phyloP scores from a whole-genome alignment of 1,140 invertebrate genomes.

The Philaenus spumarius region DNA sequence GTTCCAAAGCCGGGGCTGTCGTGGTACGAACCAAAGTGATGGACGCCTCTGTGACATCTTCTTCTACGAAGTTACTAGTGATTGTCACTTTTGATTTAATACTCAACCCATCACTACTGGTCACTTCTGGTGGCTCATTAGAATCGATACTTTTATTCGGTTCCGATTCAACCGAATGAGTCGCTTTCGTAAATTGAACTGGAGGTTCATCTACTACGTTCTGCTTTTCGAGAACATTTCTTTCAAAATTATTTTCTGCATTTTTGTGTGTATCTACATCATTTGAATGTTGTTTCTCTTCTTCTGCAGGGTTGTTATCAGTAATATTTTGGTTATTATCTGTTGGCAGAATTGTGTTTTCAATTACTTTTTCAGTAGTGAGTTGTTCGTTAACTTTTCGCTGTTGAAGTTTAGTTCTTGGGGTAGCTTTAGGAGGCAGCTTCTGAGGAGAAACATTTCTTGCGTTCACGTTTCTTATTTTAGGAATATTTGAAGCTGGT shows the following conservation, averaged over 20 bases:
- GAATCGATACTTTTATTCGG: not conserved
- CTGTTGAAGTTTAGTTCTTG: not conserved
- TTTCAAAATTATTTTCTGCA: not conserved
- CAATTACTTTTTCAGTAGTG: too few relatives aligned
- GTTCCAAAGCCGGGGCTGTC: conserved; percentile 9
- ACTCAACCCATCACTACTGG: too few relatives aligned
- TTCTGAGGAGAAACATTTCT: not conserved
- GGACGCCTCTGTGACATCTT: conserved; percentile 9
- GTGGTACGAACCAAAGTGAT: conserved; percentile 16
- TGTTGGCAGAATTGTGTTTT: too few relatives aligned
- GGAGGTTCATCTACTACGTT: not conserved
- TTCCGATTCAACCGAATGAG: not conserved
- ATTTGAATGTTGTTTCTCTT: too few relatives aligned
- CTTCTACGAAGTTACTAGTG: not conserved
- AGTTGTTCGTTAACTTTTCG: conserved; percentile 2
- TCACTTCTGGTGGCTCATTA: too few relatives aligned
- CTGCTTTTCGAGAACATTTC: not conserved
- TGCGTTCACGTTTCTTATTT: not conserved
- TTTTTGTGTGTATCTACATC: too few relatives aligned
- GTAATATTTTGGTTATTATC: too few relatives aligned
- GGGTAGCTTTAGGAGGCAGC: too few relatives aligned
- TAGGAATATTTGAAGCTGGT: conserved; percentile 4
- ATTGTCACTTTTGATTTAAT: too few relatives aligned
- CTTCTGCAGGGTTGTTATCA: too few relatives aligned
- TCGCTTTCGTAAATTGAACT: not conserved